Base-by-base conservation (phyloP, 1,140 invertebrate genomes). In the Drosophila gunungcola region DNA sequence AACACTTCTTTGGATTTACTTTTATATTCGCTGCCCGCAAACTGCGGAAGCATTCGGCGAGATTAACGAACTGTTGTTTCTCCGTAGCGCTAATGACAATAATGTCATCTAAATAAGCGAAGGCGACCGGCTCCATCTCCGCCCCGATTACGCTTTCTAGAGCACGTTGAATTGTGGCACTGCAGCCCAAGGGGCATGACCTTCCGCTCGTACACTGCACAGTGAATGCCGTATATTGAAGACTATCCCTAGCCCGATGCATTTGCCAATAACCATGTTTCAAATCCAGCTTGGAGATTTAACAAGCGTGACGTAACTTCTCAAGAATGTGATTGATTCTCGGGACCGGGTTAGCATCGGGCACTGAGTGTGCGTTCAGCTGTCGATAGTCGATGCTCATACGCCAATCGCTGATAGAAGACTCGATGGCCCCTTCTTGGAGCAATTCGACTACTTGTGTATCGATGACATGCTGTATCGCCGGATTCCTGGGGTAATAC, bases 41-140 rank as follows among this genome's bases (percentile, higher is more conserved):
- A 2, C 38, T 10, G 3, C 38, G 38, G 38, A 39, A 32, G 5
- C 3, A 3, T 5, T 32, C 29, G 29, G 29, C 29, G 29, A 32
- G 12, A n/a, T 39, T 39, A 21, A 7, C 13, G 13, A 43, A 10
- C 10, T 49, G 46, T 32, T 49, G 25, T 11, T 32, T 25, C 25
- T 27, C 25, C 25, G 46, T 49, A 12, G 46, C 21, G 5, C 46
- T 21, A 11, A 49, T 32, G 25, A 49, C 25, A 3, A 49, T 49
- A 7, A 49, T 29, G 21, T 49, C 46, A 10, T 49, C 46, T 12
- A 49, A 32, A 10, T 49, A 49, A 3, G 46, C 46, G 46, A 49
- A 49, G 4, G 25, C 46, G 25, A n/a, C 38, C 12, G 38, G 38
- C 38, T 39, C 12, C 38, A 39, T 39, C 38, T 39, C 38, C 12